Conservation (phyloP, 1,140 invertebrate species). For the Diabrotica virgifera region DNA sequence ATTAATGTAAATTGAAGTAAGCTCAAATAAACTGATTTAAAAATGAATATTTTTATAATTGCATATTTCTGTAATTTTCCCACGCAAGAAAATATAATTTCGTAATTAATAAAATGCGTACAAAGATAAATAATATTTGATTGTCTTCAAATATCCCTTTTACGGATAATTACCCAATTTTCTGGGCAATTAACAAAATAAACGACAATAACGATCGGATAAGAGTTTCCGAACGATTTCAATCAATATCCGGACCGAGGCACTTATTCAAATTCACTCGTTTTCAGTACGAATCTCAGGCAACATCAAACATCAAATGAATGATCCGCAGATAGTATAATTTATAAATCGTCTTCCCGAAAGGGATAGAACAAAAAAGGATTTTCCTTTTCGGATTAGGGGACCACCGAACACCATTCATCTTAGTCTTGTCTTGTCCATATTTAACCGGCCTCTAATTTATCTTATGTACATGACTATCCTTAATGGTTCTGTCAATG, state of each 20-base stretch:
- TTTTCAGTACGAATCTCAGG: background rate
- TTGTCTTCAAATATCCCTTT: no score
- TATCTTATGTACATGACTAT: slow-evolving; percentile 37
- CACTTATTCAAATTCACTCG: background rate
- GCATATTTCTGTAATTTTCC: no score
- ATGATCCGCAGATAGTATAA: background rate
- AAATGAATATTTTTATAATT: no score
- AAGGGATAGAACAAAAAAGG: background rate
- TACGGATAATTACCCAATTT: no score
- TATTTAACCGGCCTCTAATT: slow-evolving; percentile 34
- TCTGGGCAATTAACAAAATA: no score
- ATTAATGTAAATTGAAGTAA: no score
- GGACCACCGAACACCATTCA: slow-evolving; percentile 20
- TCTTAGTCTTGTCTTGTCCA: slow-evolving; percentile 38
- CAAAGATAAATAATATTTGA: no score
- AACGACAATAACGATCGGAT: background rate
- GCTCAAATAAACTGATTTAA: no score
- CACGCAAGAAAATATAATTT: no score
- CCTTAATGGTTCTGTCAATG: slow-evolving; percentile 24
- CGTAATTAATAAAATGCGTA: no score
- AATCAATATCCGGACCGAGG: background rate
- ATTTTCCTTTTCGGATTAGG: background rate
- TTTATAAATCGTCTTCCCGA: background rate
- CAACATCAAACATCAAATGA: background rate
- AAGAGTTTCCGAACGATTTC: background rate